Percentiles rank a stretch among this genome's conserved stretches.
These are phyloP conservation scores for Rhagophthalmus giganteus DNA, from an alignment of 2,888 invertebrate species.

Conservation along the genomic window DNA sequence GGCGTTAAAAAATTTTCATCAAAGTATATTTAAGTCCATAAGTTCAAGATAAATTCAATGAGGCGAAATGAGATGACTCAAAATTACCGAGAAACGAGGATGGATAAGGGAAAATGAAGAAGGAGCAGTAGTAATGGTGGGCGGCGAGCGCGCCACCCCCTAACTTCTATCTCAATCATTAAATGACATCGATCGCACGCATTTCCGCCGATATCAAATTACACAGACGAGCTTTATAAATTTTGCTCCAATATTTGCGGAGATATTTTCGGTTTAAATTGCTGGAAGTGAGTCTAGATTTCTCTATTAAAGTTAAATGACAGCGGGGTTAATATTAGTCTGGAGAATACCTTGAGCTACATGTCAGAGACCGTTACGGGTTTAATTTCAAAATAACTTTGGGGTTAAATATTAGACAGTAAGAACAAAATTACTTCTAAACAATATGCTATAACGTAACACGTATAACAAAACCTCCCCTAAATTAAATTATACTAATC, in stretches of 20 bases:
- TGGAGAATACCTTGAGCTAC: slow-evolving; percentile 19
- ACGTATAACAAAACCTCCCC: slow-evolving; percentile 14
- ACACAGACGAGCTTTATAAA: slow-evolving; percentile 32
- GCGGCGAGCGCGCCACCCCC: slow-evolving; percentile 14
- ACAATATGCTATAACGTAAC: slow-evolving; percentile 13
- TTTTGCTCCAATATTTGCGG: slow-evolving; percentile 30
- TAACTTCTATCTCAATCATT: slow-evolving; percentile 31
- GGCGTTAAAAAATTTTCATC: slow-evolving; percentile 8
- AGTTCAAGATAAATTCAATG: slow-evolving; percentile 13
- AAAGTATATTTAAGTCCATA: slow-evolving; percentile 6
- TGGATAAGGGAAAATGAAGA: slow-evolving; percentile 19
- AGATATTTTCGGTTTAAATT: slow-evolving; percentile 32
- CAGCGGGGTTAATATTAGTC: slow-evolving; percentile 26
- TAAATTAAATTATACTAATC: slow-evolving; percentile 11
- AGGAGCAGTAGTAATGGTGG: slow-evolving; percentile 17
- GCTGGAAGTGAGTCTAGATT: slow-evolving; percentile 27
- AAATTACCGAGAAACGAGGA: slow-evolving; percentile 25
- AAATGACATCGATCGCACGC: slow-evolving; percentile 34
- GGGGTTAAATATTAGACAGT: slow-evolving; percentile 17
- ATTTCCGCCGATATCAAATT: slow-evolving; percentile 32
- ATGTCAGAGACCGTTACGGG: slow-evolving; percentile 17
- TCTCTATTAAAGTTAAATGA: slow-evolving; percentile 24
- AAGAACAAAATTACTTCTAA: slow-evolving; percentile 21
- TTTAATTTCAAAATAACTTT: slow-evolving; percentile 26
- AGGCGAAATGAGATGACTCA: slow-evolving; percentile 19